phyloP scores from a whole-genome alignment of 2,113 vertebrate species.

The Hyperoodon ampullatus region DNA sequence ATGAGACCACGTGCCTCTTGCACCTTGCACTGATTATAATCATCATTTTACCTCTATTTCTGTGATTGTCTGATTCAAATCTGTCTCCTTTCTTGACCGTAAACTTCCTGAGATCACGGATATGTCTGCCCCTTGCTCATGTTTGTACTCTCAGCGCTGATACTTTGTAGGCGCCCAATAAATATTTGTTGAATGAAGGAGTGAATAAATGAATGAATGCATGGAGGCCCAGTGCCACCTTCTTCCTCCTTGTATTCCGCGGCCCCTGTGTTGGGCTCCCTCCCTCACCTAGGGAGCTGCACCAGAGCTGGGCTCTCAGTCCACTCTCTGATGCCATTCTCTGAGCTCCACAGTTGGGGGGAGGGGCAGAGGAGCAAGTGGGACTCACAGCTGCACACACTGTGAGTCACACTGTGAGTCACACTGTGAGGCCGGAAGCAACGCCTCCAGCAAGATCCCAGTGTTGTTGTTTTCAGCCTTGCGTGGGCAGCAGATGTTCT shows the following conservation, averaged over 20 bases:
- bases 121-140: not conserved
- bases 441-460: not conserved
- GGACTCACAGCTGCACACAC: not conserved
- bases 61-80: not conserved
- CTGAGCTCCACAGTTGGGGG: not conserved
- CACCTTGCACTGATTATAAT: not conserved
- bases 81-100: not conserved
- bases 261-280: not conserved
- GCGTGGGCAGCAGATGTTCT: not conserved
- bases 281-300: not conserved
- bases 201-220: not conserved
- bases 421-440: not conserved
- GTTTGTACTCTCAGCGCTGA: not conserved
- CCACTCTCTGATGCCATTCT: not conserved
- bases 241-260: not conserved
- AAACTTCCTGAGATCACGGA: not conserved
- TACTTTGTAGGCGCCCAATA: no score
- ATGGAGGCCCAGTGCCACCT: not conserved
- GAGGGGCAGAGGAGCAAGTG: not conserved
- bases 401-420: not conserved
- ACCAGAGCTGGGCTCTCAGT: not conserved
- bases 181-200: not conserved
- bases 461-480: not conserved
- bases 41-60: not conserved
- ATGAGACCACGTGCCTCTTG: rapidly evolving